These are phyloP conservation scores for Montipora capricornis DNA, from an alignment of 64 coral and sea anemone species.

Conservation along the genomic window DNA sequence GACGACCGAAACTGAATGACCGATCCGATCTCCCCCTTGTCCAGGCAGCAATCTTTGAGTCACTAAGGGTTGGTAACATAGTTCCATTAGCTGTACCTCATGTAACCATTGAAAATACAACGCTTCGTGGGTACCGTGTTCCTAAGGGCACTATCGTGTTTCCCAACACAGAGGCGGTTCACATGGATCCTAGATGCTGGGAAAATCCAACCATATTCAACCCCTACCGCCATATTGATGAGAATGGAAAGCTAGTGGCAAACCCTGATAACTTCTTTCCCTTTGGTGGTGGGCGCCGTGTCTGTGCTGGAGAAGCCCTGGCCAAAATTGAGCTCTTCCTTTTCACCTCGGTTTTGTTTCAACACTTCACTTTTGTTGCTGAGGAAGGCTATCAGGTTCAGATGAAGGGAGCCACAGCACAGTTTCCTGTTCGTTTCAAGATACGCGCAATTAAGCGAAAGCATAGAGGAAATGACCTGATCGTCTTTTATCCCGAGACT, in stretches of 20 bases:
- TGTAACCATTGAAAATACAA: too few species aligned
- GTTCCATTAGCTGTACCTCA: too few species aligned
- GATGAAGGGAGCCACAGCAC: neutral
- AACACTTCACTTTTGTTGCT: constrained; percentile 16
- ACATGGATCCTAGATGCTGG: constrained; percentile 43
- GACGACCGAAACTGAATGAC: neutral
- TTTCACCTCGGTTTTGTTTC: neutral
- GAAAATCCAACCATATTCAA: neutral
- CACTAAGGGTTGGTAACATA: neutral
- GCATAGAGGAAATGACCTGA: too few species aligned
- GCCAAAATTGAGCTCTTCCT: too few species aligned
- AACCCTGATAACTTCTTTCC: neutral
- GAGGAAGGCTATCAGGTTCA: neutral
- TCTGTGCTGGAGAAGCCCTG: too few species aligned
- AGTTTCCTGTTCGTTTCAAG: constrained; percentile 21
- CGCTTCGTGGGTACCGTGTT: too few species aligned
- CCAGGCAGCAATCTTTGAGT: constrained; percentile 43
- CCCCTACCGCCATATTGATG: too few species aligned
- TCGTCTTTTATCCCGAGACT: too few species aligned
- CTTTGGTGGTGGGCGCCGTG: too few species aligned
- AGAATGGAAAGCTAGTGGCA: constrained; percentile 8
- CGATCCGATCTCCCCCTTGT: constrained; percentile 40
- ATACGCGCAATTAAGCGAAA: constrained; percentile 25
- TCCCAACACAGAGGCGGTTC: constrained; percentile 24
- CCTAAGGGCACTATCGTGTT: constrained; percentile 2